A percentile compares a stretch with the other conserved stretches of the same genome.
Evolutionary conservation across 2,113 vertebrate species (phyloP).

Genomic region (Hydrolagus affinis): DNA sequence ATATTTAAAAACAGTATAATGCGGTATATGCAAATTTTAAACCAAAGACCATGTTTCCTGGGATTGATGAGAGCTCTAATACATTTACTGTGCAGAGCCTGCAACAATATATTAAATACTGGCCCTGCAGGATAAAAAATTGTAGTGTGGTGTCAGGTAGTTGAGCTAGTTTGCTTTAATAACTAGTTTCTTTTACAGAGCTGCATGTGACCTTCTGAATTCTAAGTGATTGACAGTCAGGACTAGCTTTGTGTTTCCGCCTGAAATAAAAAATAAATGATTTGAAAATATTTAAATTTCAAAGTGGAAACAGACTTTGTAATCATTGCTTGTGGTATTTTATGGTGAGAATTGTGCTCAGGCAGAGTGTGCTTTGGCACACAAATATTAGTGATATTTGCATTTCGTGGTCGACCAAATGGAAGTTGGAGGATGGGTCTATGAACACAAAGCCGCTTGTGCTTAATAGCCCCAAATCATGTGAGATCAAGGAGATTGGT

Average conservation of each 20-base stretch:
- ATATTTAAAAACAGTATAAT: too few relatives aligned
- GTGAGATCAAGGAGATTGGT: neutral
- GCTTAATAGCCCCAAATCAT: neutral
- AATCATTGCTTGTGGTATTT: neutral
- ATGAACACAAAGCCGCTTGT: neutral
- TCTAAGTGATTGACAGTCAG: neutral
- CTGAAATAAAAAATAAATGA: neutral
- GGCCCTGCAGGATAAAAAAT: too few relatives aligned
- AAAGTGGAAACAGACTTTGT: neutral
- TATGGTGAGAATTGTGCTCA: neutral
- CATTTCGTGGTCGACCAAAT: neutral
- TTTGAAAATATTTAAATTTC: neutral
- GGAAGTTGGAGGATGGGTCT: neutral
- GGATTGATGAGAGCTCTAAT: too few relatives aligned
- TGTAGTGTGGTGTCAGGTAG: neutral
- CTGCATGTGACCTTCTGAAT: neutral
- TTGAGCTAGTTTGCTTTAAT: neutral
- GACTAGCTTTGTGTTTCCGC: neutral
- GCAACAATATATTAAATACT: too few relatives aligned
- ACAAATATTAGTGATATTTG: too few relatives aligned
- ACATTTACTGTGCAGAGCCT: too few relatives aligned
- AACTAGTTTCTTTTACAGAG: neutral
- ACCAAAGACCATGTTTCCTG: too few relatives aligned
- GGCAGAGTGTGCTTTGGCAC: too few relatives aligned
- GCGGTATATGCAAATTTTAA: too few relatives aligned